Conservation (phyloP, 1,140 invertebrate species). For the Euura saliciscinereae region DNA sequence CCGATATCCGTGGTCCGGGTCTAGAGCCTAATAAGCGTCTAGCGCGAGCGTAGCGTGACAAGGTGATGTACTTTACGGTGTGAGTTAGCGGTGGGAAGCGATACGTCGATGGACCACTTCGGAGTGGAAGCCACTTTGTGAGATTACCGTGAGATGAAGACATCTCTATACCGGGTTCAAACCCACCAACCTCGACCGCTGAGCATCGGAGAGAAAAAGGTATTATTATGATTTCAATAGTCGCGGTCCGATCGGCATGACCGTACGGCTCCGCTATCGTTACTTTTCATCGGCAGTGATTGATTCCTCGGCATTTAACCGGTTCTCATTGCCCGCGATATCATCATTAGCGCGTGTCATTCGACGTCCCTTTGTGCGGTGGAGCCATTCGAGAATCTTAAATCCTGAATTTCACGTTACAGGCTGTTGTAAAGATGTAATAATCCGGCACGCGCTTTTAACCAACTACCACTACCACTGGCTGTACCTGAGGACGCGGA, state of each 20-base stretch:
- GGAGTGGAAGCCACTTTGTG: slow-evolving; percentile 10
- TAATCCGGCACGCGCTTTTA: not conserved
- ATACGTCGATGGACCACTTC: slow-evolving; percentile 5
- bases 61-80: not conserved
- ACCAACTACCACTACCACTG: not conserved
- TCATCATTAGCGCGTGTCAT: slow-evolving; percentile 26
- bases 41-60: not conserved
- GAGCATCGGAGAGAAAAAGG: slow-evolving; percentile 5
- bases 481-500: slow-evolving; percentile 10
- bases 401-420: no score
- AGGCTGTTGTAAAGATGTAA: slow-evolving; percentile 13
- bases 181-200: slow-evolving; percentile 27
- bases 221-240: slow-evolving; percentile 44
- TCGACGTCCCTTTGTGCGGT: slow-evolving; percentile 13
- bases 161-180: slow-evolving; percentile 25
- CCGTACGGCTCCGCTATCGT: slow-evolving; percentile 32
- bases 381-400: slow-evolving; percentile 7
- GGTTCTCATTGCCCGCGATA: slow-evolving; percentile 33
- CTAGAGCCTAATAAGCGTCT: not conserved
- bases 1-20: not conserved
- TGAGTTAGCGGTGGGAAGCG: not conserved
- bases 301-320: slow-evolving; percentile 42
- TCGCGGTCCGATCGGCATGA: slow-evolving; percentile 30
- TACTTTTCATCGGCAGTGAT: slow-evolving; percentile 35
- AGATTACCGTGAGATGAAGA: slow-evolving; percentile 20